Evolutionary conservation across 2,888 invertebrate species (phyloP), one percentile per base, ranked within the genome.

Genomic region (Ichneumoninae sp.): DNA sequence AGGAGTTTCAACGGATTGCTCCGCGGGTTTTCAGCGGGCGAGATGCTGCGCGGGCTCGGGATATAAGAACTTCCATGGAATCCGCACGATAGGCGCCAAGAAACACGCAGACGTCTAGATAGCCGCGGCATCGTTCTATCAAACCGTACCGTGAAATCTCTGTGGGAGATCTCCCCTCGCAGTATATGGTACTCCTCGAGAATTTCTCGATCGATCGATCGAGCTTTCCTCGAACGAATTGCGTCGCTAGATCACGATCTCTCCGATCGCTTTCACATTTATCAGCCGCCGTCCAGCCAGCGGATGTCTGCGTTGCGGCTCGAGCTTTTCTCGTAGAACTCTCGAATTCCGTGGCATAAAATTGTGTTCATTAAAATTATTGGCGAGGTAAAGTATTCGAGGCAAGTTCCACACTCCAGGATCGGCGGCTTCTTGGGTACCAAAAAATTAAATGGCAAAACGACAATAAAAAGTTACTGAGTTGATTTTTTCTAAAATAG

Each of bases 1-100:
- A 40, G 40, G 16, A 36, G 40, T 66, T 54, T 66, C 52, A 26
- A 54, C 66, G 66, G 22, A 13, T 65, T 36, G 16, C 50, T 54
- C 10, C 16, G 19, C 26, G 68, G 54, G 22, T 47, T 47, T 47
- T 47, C 44, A 47, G 44, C 13, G 44, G 16, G 44, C 13, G 44
- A 47, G 44, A 47, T 16, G 44, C 44, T 47, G 44, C 16, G 16
- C 40, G 30, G 13, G 22, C 30, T 16, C 30, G 63, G 84, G 47
- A 71, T 52, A 44, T 60, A 52, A 52, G 50, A 63, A 82, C 82
- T 85, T 85, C 74, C 79, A 70, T 75, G 74, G 78, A 70, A 82
- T 85, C 81, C 69, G 77, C 50, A 54, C 73, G 60, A 77, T 50
- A 52, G 81, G 85, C 85, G 78, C 82, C 85, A 54, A 33, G 52